Evolutionary conservation across 1,140 invertebrate species (phyloP).

Genomic region (Anadara kagoshimensis): DNA sequence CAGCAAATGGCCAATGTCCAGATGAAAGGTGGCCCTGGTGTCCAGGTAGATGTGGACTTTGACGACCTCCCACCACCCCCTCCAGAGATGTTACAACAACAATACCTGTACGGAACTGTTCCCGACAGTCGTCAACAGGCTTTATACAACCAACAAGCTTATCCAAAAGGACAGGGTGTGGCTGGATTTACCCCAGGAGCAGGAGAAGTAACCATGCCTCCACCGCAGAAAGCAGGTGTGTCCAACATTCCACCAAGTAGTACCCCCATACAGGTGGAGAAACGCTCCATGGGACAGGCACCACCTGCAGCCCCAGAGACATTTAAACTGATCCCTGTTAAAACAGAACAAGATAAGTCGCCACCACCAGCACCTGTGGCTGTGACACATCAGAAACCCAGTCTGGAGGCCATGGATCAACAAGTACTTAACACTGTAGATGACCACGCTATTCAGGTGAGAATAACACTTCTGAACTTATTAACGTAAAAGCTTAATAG

Average conservation of each 20-base stretch:
- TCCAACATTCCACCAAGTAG: conserved; percentile 52
- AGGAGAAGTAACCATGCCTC: conserved; percentile 49
- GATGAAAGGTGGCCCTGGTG: conserved; percentile 39
- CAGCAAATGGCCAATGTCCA: conserved; percentile 53
- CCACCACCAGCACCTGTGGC: conserved; percentile 51
- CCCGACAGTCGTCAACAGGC: conserved; percentile 63
- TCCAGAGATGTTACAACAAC: conserved; percentile 64
- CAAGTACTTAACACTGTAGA: conserved; percentile 70
- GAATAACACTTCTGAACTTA: too few relatives aligned
- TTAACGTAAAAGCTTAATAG: too few relatives aligned
- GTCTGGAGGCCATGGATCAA: conserved; percentile 63
- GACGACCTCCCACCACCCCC: conserved; percentile 61
- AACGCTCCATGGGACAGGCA: conserved; percentile 53
- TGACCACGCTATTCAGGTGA: conserved; percentile 61
- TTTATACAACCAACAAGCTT: conserved; percentile 48
- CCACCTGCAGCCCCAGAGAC: conserved; percentile 53
- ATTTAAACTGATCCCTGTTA: conserved; percentile 58
- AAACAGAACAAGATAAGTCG: conserved; percentile 47
- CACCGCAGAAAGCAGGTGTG: conserved; percentile 54
- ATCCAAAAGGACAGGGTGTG: conserved; percentile 36
- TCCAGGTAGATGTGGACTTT: conserved; percentile 42
- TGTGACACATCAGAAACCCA: conserved; percentile 56
- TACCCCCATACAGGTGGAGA: conserved; percentile 58
- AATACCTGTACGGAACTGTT: conserved; percentile 65
- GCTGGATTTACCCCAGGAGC: conserved; percentile 56